phyloP scores from a whole-genome alignment of 2,797 vertebrate genomes.

The Dendrocincla fuliginosa region DNA sequence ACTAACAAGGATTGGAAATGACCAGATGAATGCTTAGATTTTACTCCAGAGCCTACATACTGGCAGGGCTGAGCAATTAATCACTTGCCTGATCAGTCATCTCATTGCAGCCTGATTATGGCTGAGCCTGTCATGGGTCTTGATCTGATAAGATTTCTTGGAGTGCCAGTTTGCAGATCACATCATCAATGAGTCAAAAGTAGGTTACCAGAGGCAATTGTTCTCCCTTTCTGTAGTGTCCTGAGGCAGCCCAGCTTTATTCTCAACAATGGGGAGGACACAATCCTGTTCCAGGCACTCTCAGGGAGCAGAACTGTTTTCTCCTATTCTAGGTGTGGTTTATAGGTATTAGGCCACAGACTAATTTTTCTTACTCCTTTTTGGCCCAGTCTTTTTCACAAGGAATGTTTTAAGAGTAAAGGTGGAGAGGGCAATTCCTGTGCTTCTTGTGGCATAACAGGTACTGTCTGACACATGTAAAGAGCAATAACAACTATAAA shows the following conservation, averaged over 20 bases:
- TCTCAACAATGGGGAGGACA: rapidly evolving
- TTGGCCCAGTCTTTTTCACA: background rate
- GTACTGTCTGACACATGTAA: background rate
- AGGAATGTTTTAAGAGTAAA: background rate
- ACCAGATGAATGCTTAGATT: background rate
- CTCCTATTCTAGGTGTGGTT: background rate
- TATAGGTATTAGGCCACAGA: background rate
- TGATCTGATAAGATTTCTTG: background rate
- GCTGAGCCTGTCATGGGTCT: background rate
- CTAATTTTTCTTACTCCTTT: background rate
- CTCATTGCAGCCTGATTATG: background rate
- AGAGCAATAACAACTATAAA: background rate
- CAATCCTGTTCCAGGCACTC: rapidly evolving
- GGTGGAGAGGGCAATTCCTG: background rate
- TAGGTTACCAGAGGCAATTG: background rate
- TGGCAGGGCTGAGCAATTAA: background rate
- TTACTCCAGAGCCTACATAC: background rate
- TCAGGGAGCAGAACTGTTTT: background rate
- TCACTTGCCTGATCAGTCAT: background rate
- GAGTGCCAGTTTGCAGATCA: background rate
- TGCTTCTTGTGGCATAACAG: background rate
- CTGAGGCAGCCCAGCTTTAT: background rate
- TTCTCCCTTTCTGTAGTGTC: background rate
- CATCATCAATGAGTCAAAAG: background rate
- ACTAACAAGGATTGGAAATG: background rate